Conservation (phyloP, 2,113 vertebrate genomes). For the Egretta garzetta region DNA sequence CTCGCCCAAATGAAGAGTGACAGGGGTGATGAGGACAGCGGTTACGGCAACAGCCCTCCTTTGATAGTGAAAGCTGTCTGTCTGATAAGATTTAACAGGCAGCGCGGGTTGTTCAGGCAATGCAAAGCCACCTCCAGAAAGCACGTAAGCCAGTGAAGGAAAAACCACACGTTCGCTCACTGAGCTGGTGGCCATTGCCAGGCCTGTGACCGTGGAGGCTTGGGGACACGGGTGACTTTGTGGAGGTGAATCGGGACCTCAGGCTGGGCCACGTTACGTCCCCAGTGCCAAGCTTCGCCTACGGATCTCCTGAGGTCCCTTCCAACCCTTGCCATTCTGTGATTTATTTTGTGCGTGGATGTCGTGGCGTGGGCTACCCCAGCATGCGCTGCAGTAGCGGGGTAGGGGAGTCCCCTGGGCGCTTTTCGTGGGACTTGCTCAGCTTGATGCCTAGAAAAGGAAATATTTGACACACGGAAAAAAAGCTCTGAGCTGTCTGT, state of each 20-base stretch:
- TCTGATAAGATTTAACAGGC: constrained; percentile 1
- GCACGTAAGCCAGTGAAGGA: neutral
- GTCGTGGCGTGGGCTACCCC: neutral
- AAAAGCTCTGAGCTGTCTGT: neutral
- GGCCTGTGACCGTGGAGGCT: accelerated
- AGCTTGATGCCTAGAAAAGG: neutral
- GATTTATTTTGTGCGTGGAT: accelerated
- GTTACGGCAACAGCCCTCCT: neutral
- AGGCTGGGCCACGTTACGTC: neutral
- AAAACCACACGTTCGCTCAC: accelerated
- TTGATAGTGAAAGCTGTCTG: constrained; percentile 1
- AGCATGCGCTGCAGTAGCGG: accelerated
- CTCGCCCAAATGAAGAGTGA: constrained; percentile 33
- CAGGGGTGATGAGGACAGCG: neutral
- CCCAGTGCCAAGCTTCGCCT: accelerated
- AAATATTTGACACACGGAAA: neutral
- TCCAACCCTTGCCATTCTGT: too few relatives aligned
- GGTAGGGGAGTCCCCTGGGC: neutral
- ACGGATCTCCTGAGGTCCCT: too few relatives aligned
- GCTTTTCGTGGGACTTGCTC: neutral
- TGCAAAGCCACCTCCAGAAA: neutral
- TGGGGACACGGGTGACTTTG: neutral
- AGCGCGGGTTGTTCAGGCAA: neutral
- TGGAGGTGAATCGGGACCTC: neutral
- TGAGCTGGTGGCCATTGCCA: accelerated